Conservation (phyloP, 2,888 invertebrate species). For the Acronicta leporina region DNA sequence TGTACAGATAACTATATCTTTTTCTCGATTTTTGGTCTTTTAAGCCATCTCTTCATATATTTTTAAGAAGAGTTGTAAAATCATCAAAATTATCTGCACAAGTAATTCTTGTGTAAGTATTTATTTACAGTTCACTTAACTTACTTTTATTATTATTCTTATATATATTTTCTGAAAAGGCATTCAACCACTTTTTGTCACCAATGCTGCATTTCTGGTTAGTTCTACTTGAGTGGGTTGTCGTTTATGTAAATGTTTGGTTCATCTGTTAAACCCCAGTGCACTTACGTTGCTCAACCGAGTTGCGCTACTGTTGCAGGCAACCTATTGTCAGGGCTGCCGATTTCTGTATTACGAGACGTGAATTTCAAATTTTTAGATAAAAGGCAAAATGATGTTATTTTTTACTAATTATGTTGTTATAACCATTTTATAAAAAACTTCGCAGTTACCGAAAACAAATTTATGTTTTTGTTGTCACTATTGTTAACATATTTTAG, state of each 20-base stretch:
- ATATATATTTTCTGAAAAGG: conserved; percentile 1
- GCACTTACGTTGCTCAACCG: conserved; percentile 56
- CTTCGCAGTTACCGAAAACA: neutral
- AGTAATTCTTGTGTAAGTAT: neutral
- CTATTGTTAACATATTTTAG: neutral
- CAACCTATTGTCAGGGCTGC: conserved; percentile 33
- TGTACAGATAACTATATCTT: too few relatives aligned
- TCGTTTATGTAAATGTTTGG: conserved; percentile 65
- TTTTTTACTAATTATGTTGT: neutral
- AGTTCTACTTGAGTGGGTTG: conserved; percentile 45
- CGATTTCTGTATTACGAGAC: conserved; percentile 12
- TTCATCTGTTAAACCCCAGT: conserved; percentile 62
- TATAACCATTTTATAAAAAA: neutral
- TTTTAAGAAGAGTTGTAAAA: too few relatives aligned
- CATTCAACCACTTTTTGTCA: conserved; percentile 21
- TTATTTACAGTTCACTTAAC: neutral
- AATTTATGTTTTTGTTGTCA: neutral
- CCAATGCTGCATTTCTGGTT: conserved; percentile 17
- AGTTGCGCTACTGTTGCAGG: conserved; percentile 42
- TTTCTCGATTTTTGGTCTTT: too few relatives aligned
- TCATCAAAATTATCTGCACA: too few relatives aligned
- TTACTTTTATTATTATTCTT: conserved; percentile 4
- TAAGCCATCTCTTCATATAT: too few relatives aligned
- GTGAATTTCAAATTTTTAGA: neutral
- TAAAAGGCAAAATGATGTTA: neutral